Evolutionary conservation across 2,113 vertebrate genomes (phyloP).

Genomic region (Ascaphus truei): DNA sequence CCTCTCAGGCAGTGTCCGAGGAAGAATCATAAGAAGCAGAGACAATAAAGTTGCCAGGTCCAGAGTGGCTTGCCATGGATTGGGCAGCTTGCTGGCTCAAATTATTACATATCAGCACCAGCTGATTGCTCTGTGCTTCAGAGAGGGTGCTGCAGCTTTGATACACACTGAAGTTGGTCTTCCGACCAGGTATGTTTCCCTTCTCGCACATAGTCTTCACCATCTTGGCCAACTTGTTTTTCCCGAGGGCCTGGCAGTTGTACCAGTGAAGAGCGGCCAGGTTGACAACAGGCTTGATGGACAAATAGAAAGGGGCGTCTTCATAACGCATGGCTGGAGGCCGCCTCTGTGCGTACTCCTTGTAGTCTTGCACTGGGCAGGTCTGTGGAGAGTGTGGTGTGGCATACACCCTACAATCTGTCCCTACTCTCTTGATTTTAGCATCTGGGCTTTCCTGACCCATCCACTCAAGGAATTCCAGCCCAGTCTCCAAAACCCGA

Average conservation of each 20-base stretch:
- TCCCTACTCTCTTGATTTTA: constrained; percentile 68
- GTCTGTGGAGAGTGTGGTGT: constrained; percentile 75
- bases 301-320: constrained; percentile 76
- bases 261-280: constrained; percentile 77
- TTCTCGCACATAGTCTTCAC: constrained; percentile 84
- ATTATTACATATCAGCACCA: constrained; percentile 78
- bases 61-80: constrained; percentile 65
- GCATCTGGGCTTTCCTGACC: constrained; percentile 65
- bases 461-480: constrained; percentile 80
- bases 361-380: constrained; percentile 79
- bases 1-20: constrained; percentile 66
- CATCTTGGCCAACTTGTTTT: constrained; percentile 83
- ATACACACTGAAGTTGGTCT: constrained; percentile 82
- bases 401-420: constrained; percentile 71
- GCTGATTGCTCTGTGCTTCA: constrained; percentile 79
- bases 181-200: constrained; percentile 76
- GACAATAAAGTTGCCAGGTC: constrained; percentile 69
- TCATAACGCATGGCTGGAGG: constrained; percentile 78
- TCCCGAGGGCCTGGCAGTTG: constrained; percentile 79
- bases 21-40: constrained; percentile 78
- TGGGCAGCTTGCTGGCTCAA: constrained; percentile 78
- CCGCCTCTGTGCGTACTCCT: constrained; percentile 74
- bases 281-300: constrained; percentile 78
- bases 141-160: constrained; percentile 80
- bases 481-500: constrained; percentile 66